A percentile compares a stretch with the other conserved stretches of the same genome.
These are phyloP conservation scores for Thumatha senex DNA, from an alignment of 2,888 invertebrate genomes.

Conservation along the genomic window DNA sequence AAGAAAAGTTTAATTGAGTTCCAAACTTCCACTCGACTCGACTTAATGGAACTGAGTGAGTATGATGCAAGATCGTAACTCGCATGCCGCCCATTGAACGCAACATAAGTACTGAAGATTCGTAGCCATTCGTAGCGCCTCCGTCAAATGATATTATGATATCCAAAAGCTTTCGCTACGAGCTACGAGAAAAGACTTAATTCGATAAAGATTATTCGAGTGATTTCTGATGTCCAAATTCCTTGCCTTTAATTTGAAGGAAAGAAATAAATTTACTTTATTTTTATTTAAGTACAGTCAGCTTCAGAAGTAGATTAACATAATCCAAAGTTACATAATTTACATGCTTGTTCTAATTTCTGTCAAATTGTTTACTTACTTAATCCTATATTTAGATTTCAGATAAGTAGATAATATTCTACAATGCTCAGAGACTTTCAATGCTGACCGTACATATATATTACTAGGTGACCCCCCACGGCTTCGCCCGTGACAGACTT, in stretches of 20 bases:
- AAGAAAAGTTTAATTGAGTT: conserved; percentile 59
- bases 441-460: too few species aligned
- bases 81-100: conserved; percentile 40
- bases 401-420: too few species aligned
- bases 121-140: conserved; percentile 25
- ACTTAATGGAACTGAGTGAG: conserved; percentile 39
- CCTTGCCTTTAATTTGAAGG: neutral
- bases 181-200: conserved; percentile 31
- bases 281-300: too few species aligned
- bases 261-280: neutral
- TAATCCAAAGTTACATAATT: too few species aligned
- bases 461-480: too few species aligned
- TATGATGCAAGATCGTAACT: conserved; percentile 46
- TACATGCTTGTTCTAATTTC: too few species aligned
- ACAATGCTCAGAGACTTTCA: too few species aligned
- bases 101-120: conserved; percentile 29
- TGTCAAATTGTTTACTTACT: too few species aligned
- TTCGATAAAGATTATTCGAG: conserved; percentile 28
- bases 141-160: conserved; percentile 35
- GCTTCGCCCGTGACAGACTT: too few species aligned
- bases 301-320: too few species aligned
- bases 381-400: too few species aligned
- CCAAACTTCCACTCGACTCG: conserved; percentile 42
- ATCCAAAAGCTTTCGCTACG: conserved; percentile 30
- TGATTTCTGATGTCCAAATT: conserved; percentile 33